Conservation (phyloP, 2,797 vertebrate genomes). For the Iguana delicatissima region DNA sequence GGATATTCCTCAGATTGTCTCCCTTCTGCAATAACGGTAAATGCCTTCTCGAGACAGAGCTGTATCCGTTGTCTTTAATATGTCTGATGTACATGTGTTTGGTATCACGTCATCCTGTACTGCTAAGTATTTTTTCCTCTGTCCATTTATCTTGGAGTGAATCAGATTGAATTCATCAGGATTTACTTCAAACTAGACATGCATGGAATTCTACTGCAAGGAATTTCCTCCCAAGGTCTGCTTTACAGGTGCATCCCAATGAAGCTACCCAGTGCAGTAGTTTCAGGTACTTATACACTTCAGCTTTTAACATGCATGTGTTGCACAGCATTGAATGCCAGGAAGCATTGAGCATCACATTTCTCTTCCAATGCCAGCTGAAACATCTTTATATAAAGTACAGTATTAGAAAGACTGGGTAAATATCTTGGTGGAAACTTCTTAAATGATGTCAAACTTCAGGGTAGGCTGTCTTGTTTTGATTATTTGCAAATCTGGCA, state of each 20-base stretch:
- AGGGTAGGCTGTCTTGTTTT: background rate
- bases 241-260: background rate
- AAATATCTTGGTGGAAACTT: background rate
- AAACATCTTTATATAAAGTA: background rate
- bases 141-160: background rate
- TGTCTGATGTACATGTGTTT: background rate
- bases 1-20: rapidly evolving
- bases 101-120: background rate
- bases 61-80: background rate
- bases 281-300: background rate
- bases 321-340: background rate
- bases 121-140: background rate
- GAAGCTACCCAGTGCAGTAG: background rate
- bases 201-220: background rate
- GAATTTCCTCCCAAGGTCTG: background rate
- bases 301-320: background rate
- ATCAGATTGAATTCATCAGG: background rate
- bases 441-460: background rate
- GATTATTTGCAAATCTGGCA: background rate
- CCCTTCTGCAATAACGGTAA: background rate
- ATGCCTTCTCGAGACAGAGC: background rate
- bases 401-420: background rate
- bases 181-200: background rate
- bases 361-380: background rate
- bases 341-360: background rate